phyloP scores from a whole-genome alignment of 2,797 vertebrate genomes.

The Remorina albescens region DNA sequence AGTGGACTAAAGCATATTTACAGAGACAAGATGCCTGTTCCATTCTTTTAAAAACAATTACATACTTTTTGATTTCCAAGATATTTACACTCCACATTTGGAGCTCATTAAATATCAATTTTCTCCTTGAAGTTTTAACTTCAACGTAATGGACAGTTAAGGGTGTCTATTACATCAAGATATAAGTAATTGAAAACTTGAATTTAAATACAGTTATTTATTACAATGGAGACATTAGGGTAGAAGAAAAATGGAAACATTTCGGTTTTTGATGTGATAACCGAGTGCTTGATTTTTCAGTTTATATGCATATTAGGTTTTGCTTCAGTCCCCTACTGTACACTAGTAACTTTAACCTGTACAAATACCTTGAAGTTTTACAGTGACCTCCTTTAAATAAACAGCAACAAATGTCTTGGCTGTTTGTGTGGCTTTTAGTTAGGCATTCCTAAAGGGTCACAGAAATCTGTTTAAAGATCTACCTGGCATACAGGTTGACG shows the following conservation, averaged over 20 bases:
- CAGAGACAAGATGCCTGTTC: slow-evolving; percentile 57
- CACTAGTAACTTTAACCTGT: background rate
- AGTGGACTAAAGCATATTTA: slow-evolving; percentile 79
- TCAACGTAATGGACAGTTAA: slow-evolving; percentile 63
- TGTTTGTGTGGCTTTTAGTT: too few relatives aligned
- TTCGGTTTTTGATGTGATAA: background rate
- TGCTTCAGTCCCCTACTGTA: background rate
- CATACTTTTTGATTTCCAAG: slow-evolving; percentile 63
- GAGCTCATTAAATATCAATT: slow-evolving; percentile 73
- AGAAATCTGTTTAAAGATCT: slow-evolving; percentile 37
- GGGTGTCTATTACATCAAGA: slow-evolving; percentile 1
- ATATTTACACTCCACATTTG: slow-evolving; percentile 43
- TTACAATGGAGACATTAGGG: slow-evolving; percentile 24
- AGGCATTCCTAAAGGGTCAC: slow-evolving; percentile 4
- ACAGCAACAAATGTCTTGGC: too few relatives aligned
- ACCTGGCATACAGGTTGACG: slow-evolving; percentile 89
- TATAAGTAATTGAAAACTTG: slow-evolving; percentile 40
- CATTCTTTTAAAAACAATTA: slow-evolving; percentile 75
- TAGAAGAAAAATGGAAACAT: background rate
- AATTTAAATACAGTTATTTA: slow-evolving; percentile 47
- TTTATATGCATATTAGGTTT: background rate
- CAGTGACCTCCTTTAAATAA: too few relatives aligned
- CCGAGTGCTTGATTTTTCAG: background rate
- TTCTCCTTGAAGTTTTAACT: slow-evolving; percentile 57
- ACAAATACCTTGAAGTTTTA: background rate